Evolutionary conservation across 1,140 invertebrate genomes (phyloP).

Genomic region (Pseudomyrmex concolor): DNA sequence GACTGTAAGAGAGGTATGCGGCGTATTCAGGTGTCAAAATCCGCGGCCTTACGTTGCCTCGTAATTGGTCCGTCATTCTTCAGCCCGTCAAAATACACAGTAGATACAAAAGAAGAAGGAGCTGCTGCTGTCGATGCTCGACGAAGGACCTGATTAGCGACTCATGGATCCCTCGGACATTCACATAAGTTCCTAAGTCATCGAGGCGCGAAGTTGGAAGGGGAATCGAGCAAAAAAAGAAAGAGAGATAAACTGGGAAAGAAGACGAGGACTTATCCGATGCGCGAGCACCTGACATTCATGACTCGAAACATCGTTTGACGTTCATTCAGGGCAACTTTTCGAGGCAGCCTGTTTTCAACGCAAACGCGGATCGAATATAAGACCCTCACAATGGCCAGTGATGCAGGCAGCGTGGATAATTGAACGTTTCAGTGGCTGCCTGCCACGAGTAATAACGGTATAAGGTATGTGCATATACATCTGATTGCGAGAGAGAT

Average conservation of each 20-base stretch:
- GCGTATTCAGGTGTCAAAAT: constrained; percentile 54
- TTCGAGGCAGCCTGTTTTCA: constrained; percentile 79
- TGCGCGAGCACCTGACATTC: constrained; percentile 47
- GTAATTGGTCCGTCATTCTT: constrained; percentile 76
- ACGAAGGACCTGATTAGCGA: constrained; percentile 69
- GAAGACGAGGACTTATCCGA: constrained; percentile 31
- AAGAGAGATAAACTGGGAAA: constrained; percentile 22
- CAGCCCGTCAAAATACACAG: constrained; percentile 72
- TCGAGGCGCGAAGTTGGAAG: constrained; percentile 2
- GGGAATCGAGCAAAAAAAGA: neutral
- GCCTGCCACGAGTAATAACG: constrained; percentile 74
- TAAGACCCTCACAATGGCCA: constrained; percentile 71
- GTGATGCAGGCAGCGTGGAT: constrained; percentile 78
- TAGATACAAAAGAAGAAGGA: constrained; percentile 43
- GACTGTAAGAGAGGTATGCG: constrained; percentile 65
- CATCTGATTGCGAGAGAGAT: constrained; percentile 66
- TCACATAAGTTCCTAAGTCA: constrained; percentile 53
- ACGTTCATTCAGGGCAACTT: constrained; percentile 79
- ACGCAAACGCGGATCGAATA: constrained; percentile 64
- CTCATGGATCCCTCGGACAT: constrained; percentile 63
- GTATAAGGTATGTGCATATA: constrained; percentile 62
- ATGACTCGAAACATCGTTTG: constrained; percentile 73
- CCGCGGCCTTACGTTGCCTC: constrained; percentile 59
- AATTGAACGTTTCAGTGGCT: constrained; percentile 82
- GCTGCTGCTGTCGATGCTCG: constrained; percentile 48